Conservation (phyloP, 2,797 vertebrate genomes). For the Craterocephalus amniculus region DNA sequence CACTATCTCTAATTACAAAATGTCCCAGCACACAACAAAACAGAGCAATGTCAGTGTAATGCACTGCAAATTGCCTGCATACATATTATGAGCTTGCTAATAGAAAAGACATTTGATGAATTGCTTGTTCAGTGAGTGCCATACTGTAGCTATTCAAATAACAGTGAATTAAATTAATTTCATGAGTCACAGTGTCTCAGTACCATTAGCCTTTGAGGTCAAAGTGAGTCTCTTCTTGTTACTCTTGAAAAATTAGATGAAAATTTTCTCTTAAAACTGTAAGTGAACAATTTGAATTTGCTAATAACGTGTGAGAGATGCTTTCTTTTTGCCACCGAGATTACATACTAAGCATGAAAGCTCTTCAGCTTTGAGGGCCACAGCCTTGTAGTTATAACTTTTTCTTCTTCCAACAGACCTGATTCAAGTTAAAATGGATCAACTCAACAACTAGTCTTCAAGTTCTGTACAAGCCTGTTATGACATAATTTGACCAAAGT, state of each 20-base stretch:
- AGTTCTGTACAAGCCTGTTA: too few species aligned
- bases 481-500: neutral
- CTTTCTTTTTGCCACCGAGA: neutral
- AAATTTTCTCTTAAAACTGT: too few species aligned
- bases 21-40: constrained; percentile 49
- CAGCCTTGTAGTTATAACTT: neutral
- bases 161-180: constrained; percentile 19
- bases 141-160: constrained; percentile 21
- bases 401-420: too few species aligned
- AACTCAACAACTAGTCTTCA: too few species aligned
- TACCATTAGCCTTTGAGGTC: constrained; percentile 28
- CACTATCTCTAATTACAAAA: constrained; percentile 82
- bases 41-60: constrained; percentile 36
- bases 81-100: constrained; percentile 16
- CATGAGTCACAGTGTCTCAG: neutral
- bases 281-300: too few species aligned
- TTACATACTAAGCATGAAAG: neutral
- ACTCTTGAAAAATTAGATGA: too few species aligned
- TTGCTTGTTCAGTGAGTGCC: constrained; percentile 26
- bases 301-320: neutral
- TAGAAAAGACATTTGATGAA: constrained; percentile 42
- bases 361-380: neutral
- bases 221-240: too few species aligned
- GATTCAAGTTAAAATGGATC: too few species aligned
- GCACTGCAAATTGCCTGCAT: constrained; percentile 24